Evolutionary conservation across 2,888 invertebrate genomes (phyloP), one percentile per base, ranked within the genome.

Genomic region (Branchellion lobata): DNA sequence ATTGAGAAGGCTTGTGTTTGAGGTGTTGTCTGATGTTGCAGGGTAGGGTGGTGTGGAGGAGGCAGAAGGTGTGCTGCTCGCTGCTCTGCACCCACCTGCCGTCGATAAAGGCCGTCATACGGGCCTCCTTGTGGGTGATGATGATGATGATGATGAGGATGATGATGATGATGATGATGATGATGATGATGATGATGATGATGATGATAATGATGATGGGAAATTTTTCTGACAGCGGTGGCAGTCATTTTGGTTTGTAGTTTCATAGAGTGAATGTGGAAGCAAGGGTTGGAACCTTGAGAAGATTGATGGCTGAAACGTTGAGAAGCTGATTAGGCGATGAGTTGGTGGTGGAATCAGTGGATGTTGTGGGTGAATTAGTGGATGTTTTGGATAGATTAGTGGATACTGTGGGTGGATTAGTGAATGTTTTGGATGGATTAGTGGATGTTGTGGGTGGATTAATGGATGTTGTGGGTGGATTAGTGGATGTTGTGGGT

Each of bases 91-190:
- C 91, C 94, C 95, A 93, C 84, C 91, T 91, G 85, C 93, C 92
- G 86, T 92, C 89, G 85, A 94, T 91, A 87, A 94, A 92, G 81
- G 93, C 90, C 1, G 86, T 92, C 88, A 93, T 91, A 73, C 92
- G 91, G 40, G 93, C 92, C 86, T 93, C 93, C 14, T 92, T 51
- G 24, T 24, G 36, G 36, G 51, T 51, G 29, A 2, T 31, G 29
- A 11, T 75, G 51, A 53, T 2, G 11, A 1, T 40, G 51, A 2
- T 51, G 31, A 29, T 51, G 40, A 29, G 75, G n/a, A 27, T 65
- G 65, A 8, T 65, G 65, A n/a, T 3, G 65, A 65, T 65, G 40
- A 5, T 8, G 5, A 14, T 40, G 40, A 40, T 5, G 40, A 40
- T 40, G 40, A 5, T 8, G 5, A 14, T 40, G 40, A 40, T 5